These are phyloP conservation scores for Sciurus vulgaris DNA, from an alignment of 2,797 vertebrate species.

Conservation along the genomic window DNA sequence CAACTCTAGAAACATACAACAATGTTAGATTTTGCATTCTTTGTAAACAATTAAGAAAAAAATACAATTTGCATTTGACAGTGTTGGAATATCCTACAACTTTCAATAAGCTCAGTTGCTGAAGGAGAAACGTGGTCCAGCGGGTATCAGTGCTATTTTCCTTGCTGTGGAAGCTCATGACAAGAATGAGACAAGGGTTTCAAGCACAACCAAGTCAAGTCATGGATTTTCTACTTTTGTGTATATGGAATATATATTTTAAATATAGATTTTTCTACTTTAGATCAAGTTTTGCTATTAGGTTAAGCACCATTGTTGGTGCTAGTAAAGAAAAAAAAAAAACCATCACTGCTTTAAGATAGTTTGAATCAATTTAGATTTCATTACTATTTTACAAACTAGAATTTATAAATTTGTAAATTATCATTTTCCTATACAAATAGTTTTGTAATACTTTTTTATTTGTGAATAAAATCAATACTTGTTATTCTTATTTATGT, in stretches of 20 bases:
- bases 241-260: conserved; percentile 86
- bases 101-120: neutral
- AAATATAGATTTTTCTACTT: conserved; percentile 80
- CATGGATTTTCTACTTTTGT: conserved; percentile 74
- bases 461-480: conserved; percentile 88
- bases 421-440: conserved; percentile 83
- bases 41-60: conserved; percentile 79
- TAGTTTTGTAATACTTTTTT: conserved; percentile 87
- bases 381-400: conserved; percentile 81
- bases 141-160: neutral
- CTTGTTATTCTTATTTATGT: neutral
- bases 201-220: conserved; percentile 36
- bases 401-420: conserved; percentile 82
- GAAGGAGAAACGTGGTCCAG: neutral
- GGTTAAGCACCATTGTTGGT: conserved; percentile 81
- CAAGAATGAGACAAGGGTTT: neutral
- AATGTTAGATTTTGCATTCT: conserved; percentile 70
- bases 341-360: conserved; percentile 61
- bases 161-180: neutral
- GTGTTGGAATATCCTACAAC: neutral
- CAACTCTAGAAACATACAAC: conserved; percentile 62
- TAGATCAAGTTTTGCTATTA: conserved; percentile 83
- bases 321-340: conserved; percentile 68
- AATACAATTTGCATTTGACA: conserved; percentile 78
- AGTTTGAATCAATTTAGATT: conserved; percentile 58